Conservation (phyloP, 1,140 invertebrate genomes). For the Helicoverpa armigera region DNA sequence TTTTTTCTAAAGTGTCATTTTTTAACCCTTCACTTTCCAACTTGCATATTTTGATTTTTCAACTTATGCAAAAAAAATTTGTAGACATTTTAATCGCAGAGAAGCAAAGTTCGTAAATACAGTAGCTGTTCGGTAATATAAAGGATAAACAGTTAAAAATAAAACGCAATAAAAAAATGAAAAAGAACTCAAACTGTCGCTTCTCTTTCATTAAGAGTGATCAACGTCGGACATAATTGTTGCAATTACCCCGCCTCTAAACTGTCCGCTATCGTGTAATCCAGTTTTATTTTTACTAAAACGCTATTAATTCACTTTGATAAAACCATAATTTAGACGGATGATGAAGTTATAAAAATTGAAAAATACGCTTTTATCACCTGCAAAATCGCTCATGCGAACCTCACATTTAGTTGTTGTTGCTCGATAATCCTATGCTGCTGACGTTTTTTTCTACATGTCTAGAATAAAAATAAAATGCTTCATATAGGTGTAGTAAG, state of each 20-base stretch:
- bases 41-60: no score
- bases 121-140: neutral
- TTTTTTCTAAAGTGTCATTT: no score
- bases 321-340: neutral
- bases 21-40: no score
- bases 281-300: conserved; percentile 16
- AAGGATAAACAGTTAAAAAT: neutral
- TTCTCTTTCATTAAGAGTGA: conserved; percentile 15
- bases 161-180: neutral
- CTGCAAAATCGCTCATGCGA: conserved; percentile 13
- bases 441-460: neutral
- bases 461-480: neutral
- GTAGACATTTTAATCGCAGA: no score
- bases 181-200: neutral
- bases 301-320: conserved; percentile 28
- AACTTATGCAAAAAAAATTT: no score
- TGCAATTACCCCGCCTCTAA: conserved; percentile 10
- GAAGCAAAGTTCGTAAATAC: no score
- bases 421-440: neutral
- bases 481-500: no score
- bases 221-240: conserved; percentile 25
- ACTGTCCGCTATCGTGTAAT: neutral
- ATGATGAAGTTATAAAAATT: conserved; percentile 1
- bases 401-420: neutral
- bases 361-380: conserved; percentile 16